phyloP scores from a whole-genome alignment of 2,888 invertebrate species.

The Pollenia griseotomentosa region DNA sequence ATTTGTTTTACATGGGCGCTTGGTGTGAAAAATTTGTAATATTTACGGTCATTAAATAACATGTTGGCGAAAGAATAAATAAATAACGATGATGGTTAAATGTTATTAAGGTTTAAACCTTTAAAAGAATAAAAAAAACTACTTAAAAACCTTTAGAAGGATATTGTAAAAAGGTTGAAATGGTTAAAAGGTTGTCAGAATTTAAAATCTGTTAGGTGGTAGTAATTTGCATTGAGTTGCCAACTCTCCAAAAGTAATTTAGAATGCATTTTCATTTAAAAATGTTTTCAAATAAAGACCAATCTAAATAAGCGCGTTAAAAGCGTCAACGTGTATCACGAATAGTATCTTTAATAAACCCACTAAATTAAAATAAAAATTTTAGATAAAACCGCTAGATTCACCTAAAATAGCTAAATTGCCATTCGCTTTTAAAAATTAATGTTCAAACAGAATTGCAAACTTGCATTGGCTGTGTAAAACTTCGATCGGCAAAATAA shows the following conservation, averaged over 20 bases:
- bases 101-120: slow-evolving; percentile 7
- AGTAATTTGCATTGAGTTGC: not conserved
- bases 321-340: no score
- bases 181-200: not conserved
- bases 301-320: no score
- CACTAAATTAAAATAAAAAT: no score
- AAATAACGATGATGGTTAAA: slow-evolving; percentile 4
- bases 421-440: no score
- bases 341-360: no score
- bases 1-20: slow-evolving; percentile 22
- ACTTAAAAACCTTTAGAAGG: not conserved
- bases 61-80: slow-evolving; percentile 19
- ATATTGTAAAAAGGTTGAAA: not conserved
- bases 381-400: no score
- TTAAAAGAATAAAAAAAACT: not conserved
- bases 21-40: slow-evolving; percentile 52
- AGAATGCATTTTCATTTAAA: no score
- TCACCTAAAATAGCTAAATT: no score
- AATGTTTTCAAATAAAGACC: no score
- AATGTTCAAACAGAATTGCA: no score
- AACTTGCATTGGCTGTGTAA: no score
- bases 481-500: no score
- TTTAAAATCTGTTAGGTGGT: not conserved
- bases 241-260: not conserved
- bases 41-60: slow-evolving; percentile 71